Conservation (phyloP, 1,140 invertebrate genomes). For the Micrasema minimum region DNA sequence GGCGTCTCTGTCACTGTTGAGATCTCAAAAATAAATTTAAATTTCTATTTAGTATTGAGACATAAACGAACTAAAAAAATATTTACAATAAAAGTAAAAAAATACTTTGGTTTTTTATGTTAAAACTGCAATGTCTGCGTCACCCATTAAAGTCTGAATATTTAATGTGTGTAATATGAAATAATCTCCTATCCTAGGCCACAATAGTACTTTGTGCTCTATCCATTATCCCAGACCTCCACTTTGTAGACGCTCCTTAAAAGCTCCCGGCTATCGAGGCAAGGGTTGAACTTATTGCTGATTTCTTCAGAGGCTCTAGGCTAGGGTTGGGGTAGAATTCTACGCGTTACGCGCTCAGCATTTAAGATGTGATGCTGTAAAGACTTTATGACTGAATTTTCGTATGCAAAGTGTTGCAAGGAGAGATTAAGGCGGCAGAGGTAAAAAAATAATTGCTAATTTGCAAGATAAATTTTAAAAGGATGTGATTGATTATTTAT, state of each 20-base stretch:
- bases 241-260: slow-evolving; percentile 46
- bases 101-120: no score
- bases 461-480: slow-evolving; percentile 32
- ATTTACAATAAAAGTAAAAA: no score
- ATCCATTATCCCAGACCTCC: slow-evolving; percentile 36
- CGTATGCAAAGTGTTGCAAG: slow-evolving; percentile 44
- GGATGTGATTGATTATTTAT: no score
- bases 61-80: no score
- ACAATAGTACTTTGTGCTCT: slow-evolving; percentile 2
- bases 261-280: slow-evolving; percentile 50
- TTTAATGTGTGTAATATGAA: slow-evolving; percentile 5
- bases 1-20: no score
- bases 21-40: no score
- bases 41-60: no score
- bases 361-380: slow-evolving; percentile 45
- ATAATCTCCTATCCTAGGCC: slow-evolving; percentile 13
- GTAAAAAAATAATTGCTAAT: slow-evolving; percentile 39
- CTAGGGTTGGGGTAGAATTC: slow-evolving; percentile 32
- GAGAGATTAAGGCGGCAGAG: slow-evolving; percentile 33
- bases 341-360: slow-evolving; percentile 48
- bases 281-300: slow-evolving; percentile 53
- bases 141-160: no score
- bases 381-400: slow-evolving; percentile 39
- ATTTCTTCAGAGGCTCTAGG: slow-evolving; percentile 43
- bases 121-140: no score